phyloP scores from a whole-genome alignment of 2,888 invertebrate species.

The Acanthosoma haemorrhoidale region DNA sequence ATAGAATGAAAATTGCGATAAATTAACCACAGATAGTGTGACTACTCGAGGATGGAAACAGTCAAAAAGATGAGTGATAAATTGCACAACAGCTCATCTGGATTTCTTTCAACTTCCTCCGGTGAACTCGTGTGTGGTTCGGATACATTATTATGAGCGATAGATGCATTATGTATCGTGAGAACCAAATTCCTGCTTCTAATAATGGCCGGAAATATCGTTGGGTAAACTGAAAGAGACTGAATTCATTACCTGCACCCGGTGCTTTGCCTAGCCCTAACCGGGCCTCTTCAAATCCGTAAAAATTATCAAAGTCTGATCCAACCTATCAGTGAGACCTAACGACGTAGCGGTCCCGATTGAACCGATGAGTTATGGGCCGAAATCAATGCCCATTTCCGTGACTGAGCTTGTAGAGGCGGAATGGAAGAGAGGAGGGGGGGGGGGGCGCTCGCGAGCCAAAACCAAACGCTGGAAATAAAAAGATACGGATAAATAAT shows the following conservation, averaged over 20 bases:
- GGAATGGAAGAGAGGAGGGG: neutral
- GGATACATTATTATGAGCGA: too few relatives aligned
- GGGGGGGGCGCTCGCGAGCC: neutral
- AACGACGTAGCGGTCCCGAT: neutral
- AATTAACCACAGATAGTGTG: too few relatives aligned
- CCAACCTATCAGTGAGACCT: neutral
- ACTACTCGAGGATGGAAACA: too few relatives aligned
- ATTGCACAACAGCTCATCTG: too few relatives aligned
- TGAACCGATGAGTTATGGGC: neutral
- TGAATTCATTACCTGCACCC: neutral
- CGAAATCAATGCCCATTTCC: slow-evolving; percentile 8
- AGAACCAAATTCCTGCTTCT: too few relatives aligned
- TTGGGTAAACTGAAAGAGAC: neutral
- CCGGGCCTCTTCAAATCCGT: neutral
- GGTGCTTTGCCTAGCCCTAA: neutral
- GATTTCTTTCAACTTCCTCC: too few relatives aligned
- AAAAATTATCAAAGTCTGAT: slow-evolving; percentile 3
- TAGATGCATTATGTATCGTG: too few relatives aligned
- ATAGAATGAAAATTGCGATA: too few relatives aligned
- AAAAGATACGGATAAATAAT: slow-evolving; percentile 5
- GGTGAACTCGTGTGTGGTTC: too few relatives aligned
- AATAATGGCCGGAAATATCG: neutral
- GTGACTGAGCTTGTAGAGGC: too few relatives aligned
- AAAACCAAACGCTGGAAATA: slow-evolving; percentile 6
- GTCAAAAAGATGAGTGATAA: too few relatives aligned